phyloP scores from a whole-genome alignment of 1,140 invertebrate species.

The Drosophila littoralis region DNA sequence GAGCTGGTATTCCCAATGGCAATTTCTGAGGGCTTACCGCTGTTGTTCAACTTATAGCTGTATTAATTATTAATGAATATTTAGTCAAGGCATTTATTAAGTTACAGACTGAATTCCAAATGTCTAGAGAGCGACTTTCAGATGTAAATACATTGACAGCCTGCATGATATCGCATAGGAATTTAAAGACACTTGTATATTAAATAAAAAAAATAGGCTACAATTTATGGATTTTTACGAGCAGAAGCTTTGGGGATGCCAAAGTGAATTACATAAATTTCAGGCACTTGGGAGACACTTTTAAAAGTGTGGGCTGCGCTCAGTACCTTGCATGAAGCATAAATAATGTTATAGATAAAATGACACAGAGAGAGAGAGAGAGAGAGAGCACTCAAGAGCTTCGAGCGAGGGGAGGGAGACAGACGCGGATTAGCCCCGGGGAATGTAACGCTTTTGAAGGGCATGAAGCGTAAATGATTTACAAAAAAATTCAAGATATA shows the following conservation, averaged over 20 bases:
- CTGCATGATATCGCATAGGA: background rate
- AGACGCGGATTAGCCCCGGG: conserved; percentile 4
- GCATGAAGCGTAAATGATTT: conserved; percentile 65
- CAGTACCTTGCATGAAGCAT: conserved; percentile 55
- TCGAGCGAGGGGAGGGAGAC: background rate
- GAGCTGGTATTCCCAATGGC: background rate
- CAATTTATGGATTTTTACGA: conserved; percentile 21
- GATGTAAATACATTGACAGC: background rate
- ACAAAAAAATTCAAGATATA: conserved; percentile 52
- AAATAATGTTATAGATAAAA: conserved; percentile 69
- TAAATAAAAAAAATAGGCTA: conserved; percentile 8
- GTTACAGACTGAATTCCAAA: background rate
- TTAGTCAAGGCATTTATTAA: conserved; percentile 7
- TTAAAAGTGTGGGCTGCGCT: conserved; percentile 48
- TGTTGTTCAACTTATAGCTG: conserved; percentile 25
- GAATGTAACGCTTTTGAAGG: conserved; percentile 47
- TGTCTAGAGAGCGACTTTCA: background rate
- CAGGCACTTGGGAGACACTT: conserved; percentile 47
- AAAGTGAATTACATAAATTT: conserved; percentile 30
- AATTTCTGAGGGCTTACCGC: conserved; percentile 4
- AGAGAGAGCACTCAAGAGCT: background rate
- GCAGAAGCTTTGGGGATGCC: background rate
- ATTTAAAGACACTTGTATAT: background rate
- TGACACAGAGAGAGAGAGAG: background rate
- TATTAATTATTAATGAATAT: conserved; percentile 42